Conservation (phyloP, 1,140 invertebrate genomes). For the Atta texana region DNA sequence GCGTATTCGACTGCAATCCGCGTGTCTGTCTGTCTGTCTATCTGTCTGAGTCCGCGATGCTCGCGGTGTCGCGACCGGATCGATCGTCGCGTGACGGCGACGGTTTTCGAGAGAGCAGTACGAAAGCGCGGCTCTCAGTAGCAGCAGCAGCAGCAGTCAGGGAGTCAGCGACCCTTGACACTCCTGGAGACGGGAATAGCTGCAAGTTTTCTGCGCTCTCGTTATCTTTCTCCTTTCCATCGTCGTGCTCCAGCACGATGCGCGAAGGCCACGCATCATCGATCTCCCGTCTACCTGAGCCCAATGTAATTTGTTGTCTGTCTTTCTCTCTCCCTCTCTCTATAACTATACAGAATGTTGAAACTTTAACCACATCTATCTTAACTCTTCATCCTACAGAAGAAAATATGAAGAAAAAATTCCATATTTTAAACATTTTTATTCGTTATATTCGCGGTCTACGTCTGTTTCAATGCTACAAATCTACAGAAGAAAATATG, state of each 20-base stretch:
- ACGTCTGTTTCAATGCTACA: neutral
- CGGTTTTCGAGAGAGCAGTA: conserved; percentile 60
- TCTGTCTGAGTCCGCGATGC: conserved; percentile 36
- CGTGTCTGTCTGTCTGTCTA: conserved; percentile 29
- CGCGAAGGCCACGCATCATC: conserved; percentile 69
- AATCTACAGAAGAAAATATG: neutral
- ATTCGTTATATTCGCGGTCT: neutral
- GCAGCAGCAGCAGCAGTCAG: conserved; percentile 10
- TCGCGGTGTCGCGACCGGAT: conserved; percentile 57
- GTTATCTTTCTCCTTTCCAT: conserved; percentile 59
- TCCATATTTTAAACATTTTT: neutral
- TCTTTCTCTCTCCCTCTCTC: neutral
- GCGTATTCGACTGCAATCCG: conserved; percentile 58
- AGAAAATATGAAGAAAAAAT: neutral
- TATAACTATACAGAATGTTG: neutral
- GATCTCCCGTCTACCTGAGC: conserved; percentile 46
- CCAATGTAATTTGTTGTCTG: neutral
- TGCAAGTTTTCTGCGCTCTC: conserved; percentile 73
- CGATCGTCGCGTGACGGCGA: conserved; percentile 61
- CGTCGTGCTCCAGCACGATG: conserved; percentile 16
- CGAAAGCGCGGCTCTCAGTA: conserved; percentile 26
- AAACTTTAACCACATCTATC: conserved; percentile 11
- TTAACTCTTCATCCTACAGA: neutral
- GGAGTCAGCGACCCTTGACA: conserved; percentile 74
- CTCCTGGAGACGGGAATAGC: conserved; percentile 71